Evolutionary conservation across 1,140 invertebrate species (phyloP).

Genomic region (Cotesia typhae): DNA sequence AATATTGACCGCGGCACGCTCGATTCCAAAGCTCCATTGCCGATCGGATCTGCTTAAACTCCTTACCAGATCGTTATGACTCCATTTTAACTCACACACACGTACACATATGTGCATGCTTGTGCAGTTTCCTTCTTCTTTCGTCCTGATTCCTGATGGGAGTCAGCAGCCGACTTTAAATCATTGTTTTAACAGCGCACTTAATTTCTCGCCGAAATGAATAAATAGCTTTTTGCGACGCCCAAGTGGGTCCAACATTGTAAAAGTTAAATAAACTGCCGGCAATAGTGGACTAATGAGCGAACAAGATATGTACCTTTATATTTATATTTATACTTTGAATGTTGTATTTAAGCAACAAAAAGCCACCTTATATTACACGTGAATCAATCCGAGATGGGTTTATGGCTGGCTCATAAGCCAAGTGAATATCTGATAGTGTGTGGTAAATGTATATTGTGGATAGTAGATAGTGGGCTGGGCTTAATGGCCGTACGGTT

Average conservation of each 20-base stretch:
- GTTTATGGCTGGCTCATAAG: constrained; percentile 31
- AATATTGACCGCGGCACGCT: constrained; percentile 25
- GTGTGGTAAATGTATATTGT: background rate
- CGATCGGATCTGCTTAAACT: constrained; percentile 26
- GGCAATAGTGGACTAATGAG: no score
- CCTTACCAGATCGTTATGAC: constrained; percentile 26
- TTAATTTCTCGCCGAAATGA: no score
- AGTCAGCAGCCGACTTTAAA: no score
- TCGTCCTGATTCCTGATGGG: no score
- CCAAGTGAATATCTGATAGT: constrained; percentile 35
- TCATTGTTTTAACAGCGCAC: no score
- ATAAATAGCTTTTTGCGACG: no score
- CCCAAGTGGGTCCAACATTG: no score
- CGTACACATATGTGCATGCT: background rate
- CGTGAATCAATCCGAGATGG: constrained; percentile 31
- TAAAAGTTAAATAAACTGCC: no score
- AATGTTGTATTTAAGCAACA: constrained; percentile 22
- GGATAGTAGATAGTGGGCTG: constrained; percentile 23
- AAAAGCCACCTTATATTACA: constrained; percentile 26
- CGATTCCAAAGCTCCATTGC: constrained; percentile 19
- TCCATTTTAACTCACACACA: constrained; percentile 25
- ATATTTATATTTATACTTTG: background rate
- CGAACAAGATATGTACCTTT: background rate
- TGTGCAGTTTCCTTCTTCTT: background rate
- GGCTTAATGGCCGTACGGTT: constrained; percentile 38